Evolutionary conservation across 2,113 vertebrate genomes (phyloP).

Genomic region (Pheucticus melanocephalus): DNA sequence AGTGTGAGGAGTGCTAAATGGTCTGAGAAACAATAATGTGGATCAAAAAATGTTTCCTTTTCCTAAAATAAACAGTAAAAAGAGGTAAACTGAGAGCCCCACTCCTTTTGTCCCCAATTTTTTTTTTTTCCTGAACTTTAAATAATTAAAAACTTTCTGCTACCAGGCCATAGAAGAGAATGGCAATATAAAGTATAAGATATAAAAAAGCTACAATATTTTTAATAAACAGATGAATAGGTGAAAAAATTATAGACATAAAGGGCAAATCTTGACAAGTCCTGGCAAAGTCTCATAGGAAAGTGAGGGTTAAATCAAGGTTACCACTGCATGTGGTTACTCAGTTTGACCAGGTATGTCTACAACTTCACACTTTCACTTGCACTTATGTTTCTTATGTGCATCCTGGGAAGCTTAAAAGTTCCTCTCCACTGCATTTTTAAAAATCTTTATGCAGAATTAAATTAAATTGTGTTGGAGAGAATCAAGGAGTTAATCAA

Average conservation of each 20-base stretch:
- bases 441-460: background rate
- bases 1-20: background rate
- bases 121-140: background rate
- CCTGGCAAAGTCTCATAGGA: background rate
- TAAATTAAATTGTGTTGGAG: background rate
- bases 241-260: background rate
- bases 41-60: background rate
- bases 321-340: background rate
- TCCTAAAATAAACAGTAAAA: background rate
- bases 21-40: background rate
- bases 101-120: background rate
- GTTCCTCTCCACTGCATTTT: background rate
- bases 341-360: background rate
- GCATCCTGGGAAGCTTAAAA: background rate
- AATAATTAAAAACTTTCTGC: background rate
- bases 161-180: background rate
- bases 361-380: background rate
- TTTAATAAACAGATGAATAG: background rate
- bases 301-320: background rate
- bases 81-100: background rate
- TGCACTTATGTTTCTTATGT: background rate
- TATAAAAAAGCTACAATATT: background rate
- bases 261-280: background rate
- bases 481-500: background rate
- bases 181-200: background rate